Base-by-base conservation (phyloP, 2,888 invertebrate species). In the Stratiomys singularior region DNA sequence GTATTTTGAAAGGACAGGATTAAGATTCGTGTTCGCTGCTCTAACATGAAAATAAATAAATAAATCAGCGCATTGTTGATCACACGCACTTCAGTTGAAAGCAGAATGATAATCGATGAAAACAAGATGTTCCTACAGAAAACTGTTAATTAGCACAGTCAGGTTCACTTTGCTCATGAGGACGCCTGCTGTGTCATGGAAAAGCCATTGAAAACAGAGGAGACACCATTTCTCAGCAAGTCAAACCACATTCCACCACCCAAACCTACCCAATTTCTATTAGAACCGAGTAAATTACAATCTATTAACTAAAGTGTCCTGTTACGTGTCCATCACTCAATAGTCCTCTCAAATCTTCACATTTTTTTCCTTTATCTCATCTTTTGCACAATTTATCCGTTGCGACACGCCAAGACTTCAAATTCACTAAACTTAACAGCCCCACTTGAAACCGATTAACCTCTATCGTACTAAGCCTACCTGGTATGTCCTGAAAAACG, bases 361-460 rank as follows among this genome's bases (percentile, higher is more conserved):
- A 25, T 44, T 25, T 13, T 46, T 47, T 52, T 71, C 37, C 13
- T 47, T 25, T 71, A 60, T 25, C 52, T 13, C n/a, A 64, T 28
- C 28, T 67, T 27, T 67, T 58, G 11, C 60, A 30, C 58, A 58
- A 60, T 74, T 74, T 21, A 58, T 74, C 74, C 74, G 37, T 47
- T 44, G 37, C 74, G 60, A 60, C 74, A 72, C 56, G 47, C 11
- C 71, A 60, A 69, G 47, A 47, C 69, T 69, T 74, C 58, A 37
- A 60, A 74, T 58, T 60, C 74, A 58, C 44, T 74, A 74, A 74
- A 74, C 74, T 74, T 52, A 58, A 74, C 52, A 74, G 74, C 21
- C 44, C 69, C 78, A 60, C 76, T 76, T 79, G 46, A 76, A 79
- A 77, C 66, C 63, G 77, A 79, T 79, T 77, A 79, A 74, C 76